phyloP scores from a whole-genome alignment of 1,140 invertebrate species.

The Drosophila tsacasi region DNA sequence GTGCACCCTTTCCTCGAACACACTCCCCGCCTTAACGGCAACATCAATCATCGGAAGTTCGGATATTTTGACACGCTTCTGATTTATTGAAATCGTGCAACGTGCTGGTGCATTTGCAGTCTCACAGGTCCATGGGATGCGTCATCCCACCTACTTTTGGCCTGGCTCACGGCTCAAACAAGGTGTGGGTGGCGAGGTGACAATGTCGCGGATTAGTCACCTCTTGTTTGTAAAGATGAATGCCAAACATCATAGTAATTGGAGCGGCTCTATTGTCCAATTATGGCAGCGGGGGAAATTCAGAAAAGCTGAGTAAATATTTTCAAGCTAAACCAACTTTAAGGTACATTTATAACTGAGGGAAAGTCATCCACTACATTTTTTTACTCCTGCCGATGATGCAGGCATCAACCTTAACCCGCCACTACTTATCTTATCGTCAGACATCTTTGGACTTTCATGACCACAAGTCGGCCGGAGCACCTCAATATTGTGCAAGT shows the following conservation, averaged over 20 bases:
- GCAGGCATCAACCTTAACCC: too few relatives aligned
- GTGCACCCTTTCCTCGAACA: background rate
- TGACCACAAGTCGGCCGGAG: conserved; percentile 18
- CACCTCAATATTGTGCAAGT: conserved; percentile 27
- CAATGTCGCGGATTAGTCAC: conserved; percentile 50
- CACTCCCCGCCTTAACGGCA: conserved; percentile 6
- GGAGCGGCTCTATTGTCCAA: conserved; percentile 14
- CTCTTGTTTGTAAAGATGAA: conserved; percentile 1
- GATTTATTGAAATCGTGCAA: conserved; percentile 69
- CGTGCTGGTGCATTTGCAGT: conserved; percentile 46
- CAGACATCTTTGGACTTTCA: conserved; percentile 4
- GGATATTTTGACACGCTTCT: conserved; percentile 45
- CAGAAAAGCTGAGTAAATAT: conserved; percentile 45
- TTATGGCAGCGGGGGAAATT: conserved; percentile 1
- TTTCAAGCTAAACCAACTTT: conserved; percentile 16
- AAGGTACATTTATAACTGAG: background rate
- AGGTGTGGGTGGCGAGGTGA: conserved; percentile 21
- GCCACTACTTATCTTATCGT: conserved; percentile 9
- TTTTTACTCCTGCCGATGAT: too few relatives aligned
- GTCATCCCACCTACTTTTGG: conserved; percentile 19
- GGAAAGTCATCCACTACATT: background rate
- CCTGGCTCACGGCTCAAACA: background rate
- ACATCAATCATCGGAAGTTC: conserved; percentile 51
- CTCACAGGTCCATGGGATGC: conserved; percentile 2
- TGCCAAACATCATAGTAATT: conserved; percentile 39